Evolutionary conservation across 2,888 invertebrate species (phyloP), one percentile per base, ranked within the genome.

Genomic region (Frankliniella fusca): DNA sequence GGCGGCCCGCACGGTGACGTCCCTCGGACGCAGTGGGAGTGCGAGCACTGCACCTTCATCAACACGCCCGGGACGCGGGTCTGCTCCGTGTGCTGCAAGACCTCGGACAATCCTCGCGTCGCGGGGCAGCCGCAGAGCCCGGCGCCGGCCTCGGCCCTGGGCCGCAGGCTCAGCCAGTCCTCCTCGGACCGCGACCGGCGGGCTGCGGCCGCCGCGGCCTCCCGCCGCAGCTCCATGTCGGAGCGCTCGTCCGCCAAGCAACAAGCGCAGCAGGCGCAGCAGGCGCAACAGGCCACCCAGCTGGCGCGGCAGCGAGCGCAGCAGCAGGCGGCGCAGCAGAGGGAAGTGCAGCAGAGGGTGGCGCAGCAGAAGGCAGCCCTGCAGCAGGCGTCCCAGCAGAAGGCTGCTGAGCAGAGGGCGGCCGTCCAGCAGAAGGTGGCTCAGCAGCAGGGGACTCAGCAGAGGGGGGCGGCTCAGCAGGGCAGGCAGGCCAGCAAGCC

Each of bases 21-120:
- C 88, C 70, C 89, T 91, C 23, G 27, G 70, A 76, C 70, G 20
- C 89, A 91, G 82, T 97, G 97, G 97, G 93, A 94, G 84, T 97
- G 97, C 87, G 95, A 95, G 86, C 95, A 96, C 86, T 97, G 97
- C 87, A 97, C 97, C 0, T 96, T 93, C 87, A 93, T 96, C 5
- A 97, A 97, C 87, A 93, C 94, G 83, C 89, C 94, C 0, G 94
- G 93, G 28, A 92, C 93, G 0, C 92, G 93, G 85, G 94, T 97
- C 70, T 97, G 97, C 87, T 90, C 91, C 20, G 92, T 97, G 81
- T 97, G 97, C 87, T 97, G 96, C 86, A 95, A 96, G 87, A 97
- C 97, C 0, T 87, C 86, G 61, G 87, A 86, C 84, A 86, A 87
- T 82, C 88, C 87, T 9, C 83, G 88, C 10, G 87, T 86, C 3